Evolutionary conservation across 2,113 vertebrate genomes (phyloP), one percentile per base, ranked within the genome.

Genomic region (Macrotis lagotis): DNA sequence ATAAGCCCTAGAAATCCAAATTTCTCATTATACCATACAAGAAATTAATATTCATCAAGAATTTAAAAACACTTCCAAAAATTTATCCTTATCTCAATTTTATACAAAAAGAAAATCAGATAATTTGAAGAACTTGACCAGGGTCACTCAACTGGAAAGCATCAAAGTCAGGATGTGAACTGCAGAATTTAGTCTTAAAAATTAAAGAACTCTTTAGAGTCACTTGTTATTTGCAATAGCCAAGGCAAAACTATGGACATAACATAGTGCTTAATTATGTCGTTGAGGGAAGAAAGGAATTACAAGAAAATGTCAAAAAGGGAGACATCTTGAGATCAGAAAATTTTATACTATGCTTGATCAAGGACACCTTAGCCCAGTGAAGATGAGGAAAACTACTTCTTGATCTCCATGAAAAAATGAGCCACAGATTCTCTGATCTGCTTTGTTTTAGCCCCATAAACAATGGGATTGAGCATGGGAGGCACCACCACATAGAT

Each of bases 371-470:
- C n/a, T 97, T 37, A 97, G 49, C 51, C 92, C 48, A 94, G 74
- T 91, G 50, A 14, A 5, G 48, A 94, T 47, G 92, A 47, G 59
- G 52, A 96, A 3, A 91, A 97, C 90, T 88, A 91, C 44, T 66
- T 48, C 50, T 55, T 96, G 89, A 96, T 90, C 19, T 94, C 92
- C 25, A 59, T 91, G 49, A 98, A 66, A 22, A 91, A 2, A 92
- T 95, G 97, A n/a, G 16, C 74, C 44, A 92, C 50, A 37, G 91
- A 51, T 0, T 96, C 92, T 50, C 51, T 28, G 47, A 97, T 97
- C 50, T 97, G 96, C 88, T 97, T 98, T 12, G 96, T 97, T 90
- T 97, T 98, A n/a, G 97, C 91, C 25, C 96, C 96, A 44, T 97
- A 98, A 74, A 98, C 97, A 89, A 97, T 94, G 51, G 97, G 96